Base-by-base conservation (phyloP, 2,797 vertebrate genomes). In the Rhynchonycteris naso region DNA sequence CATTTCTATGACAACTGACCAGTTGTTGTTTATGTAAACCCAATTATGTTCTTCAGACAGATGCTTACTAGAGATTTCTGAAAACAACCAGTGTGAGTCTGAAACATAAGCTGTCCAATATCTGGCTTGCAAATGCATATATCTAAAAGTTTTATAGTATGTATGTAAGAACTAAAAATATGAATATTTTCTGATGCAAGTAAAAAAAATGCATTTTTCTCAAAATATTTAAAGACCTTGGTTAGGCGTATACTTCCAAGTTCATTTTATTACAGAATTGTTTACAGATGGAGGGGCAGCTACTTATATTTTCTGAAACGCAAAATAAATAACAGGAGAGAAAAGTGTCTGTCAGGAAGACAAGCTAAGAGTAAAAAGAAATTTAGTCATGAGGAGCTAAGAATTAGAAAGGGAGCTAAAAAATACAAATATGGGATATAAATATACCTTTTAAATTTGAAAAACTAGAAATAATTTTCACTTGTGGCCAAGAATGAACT, bases 111-210 rank as follows among this genome's bases (percentile, higher is more conserved):
- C 19, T 75, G 54, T 66, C 52, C 28, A 86, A 16, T 38, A 58
- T 82, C 35, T 66, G 30, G 24, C 58, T 43, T 65, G 35, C 18
- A 95, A 84, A 92, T 11, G 19, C 21, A 91, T 52, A 65, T 61
- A 84, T 4, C 21, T 9, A 78, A 59, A 95, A 59, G 12, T n/a
- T 91, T 71, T 80, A 91, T 33, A 16, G 18, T 74, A 88, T 22
- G 4, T n/a, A 56, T 22, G 90, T 50, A 75, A 35, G 19, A 87
- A 96, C 71, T 56, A 90, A 78, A 35, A 78, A 68, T 65, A 28
- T 59, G 12, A 95, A 13, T 68, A 89, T 83, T 96, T 94, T 33
- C 15, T 54, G 58, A 91, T 18, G 7, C 15, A 95, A 76, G 66
- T 28, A 28, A 91, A 43, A 72, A 88, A 43, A 69, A 61, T 63